Conservation (phyloP, 2,888 invertebrate species). For the Masnerella sp. region DNA sequence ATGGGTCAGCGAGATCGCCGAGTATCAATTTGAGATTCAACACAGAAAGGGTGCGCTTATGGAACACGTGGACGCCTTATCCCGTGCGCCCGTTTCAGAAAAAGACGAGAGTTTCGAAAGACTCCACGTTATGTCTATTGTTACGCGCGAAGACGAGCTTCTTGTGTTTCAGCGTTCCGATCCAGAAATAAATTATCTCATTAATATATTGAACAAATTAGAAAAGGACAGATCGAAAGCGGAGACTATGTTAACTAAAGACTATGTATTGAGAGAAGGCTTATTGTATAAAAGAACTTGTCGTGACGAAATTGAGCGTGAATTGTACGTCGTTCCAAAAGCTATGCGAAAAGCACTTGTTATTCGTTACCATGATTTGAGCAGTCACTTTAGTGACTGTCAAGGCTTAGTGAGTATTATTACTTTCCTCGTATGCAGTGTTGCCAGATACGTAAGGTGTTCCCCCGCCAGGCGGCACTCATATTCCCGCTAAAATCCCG, state of each 20-base stretch:
- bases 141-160: neutral
- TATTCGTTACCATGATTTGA: neutral
- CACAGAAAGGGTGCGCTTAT: neutral
- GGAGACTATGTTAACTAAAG: neutral
- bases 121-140: no score
- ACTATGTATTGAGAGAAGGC: neutral
- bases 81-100: neutral
- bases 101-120: neutral
- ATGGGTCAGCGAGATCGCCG: neutral
- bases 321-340: constrained; percentile 2
- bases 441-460: no score
- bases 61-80: neutral
- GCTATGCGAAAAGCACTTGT: constrained; percentile 9
- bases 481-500: no score
- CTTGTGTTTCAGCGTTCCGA: constrained; percentile 2
- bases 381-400: neutral
- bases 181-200: neutral
- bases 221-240: neutral
- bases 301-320: neutral
- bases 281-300: neutral
- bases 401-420: neutral
- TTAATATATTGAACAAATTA: neutral
- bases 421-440: neutral
- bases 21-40: neutral
- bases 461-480: no score